Percentiles rank a stretch among this genome's conserved stretches.
phyloP scores from a whole-genome alignment of 2,888 invertebrate genomes.

The Calameuta filiformis region DNA sequence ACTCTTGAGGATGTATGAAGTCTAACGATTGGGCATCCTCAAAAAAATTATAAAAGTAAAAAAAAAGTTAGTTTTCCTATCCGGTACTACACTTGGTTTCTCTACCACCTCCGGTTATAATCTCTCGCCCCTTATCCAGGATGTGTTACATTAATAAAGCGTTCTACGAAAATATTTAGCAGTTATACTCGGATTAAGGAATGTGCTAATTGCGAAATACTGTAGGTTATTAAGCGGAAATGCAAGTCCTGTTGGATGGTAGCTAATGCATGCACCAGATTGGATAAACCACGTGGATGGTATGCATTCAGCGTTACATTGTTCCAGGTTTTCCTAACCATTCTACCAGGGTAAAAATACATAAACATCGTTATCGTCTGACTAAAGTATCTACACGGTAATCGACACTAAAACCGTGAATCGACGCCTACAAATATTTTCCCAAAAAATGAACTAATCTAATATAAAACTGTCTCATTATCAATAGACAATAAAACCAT shows the following conservation, averaged over 20 bases:
- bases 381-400: background rate
- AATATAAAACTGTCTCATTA: background rate
- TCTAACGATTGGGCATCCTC: background rate
- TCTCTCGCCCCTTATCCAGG: constrained; percentile 17
- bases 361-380: background rate
- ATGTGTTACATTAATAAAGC: constrained; percentile 18
- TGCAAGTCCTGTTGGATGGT: constrained; percentile 3
- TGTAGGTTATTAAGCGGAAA: constrained; percentile 15
- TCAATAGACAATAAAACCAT: background rate
- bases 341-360: background rate
- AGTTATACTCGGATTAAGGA: constrained; percentile 52
- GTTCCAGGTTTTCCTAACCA: background rate
- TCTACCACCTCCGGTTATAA: background rate
- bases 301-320: background rate
- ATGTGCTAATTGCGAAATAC: constrained; percentile 56
- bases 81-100: background rate
- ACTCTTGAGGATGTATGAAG: background rate
- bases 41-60: background rate
- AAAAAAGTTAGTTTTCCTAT: too few species aligned
- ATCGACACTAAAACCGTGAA: background rate
- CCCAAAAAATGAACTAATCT: background rate
- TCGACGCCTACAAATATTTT: background rate
- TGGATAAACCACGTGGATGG: constrained; percentile 1
- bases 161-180: constrained; percentile 44
- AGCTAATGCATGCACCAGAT: constrained; percentile 5